Conservation (phyloP, 2,888 invertebrate genomes). For the Argynnis bischoffii region DNA sequence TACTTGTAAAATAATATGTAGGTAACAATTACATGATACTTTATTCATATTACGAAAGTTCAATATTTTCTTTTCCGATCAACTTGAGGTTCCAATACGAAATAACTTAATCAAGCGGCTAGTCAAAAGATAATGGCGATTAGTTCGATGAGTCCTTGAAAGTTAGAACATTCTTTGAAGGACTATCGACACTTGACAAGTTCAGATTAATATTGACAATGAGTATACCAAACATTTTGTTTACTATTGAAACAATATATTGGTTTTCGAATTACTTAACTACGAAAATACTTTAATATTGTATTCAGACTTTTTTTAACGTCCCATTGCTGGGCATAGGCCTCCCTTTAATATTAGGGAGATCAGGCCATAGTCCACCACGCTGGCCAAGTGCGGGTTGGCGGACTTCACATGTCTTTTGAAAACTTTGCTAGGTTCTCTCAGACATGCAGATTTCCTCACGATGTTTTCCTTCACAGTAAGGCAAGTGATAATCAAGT, state of each 20-base stretch:
- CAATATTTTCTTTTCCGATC: conserved; percentile 8
- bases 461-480: too few relatives aligned
- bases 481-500: too few relatives aligned
- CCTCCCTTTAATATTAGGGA: too few relatives aligned
- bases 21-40: background rate
- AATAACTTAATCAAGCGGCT: conserved; percentile 20
- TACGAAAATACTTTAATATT: background rate
- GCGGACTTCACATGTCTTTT: too few relatives aligned
- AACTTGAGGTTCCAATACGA: background rate
- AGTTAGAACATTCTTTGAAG: conserved; percentile 21
- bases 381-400: too few relatives aligned
- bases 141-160: conserved; percentile 23
- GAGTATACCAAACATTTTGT: background rate
- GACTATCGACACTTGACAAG: conserved; percentile 15
- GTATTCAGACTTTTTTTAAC: too few relatives aligned
- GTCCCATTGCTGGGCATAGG: too few relatives aligned
- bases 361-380: too few relatives aligned
- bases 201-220: conserved; percentile 18
- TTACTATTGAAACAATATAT: background rate
- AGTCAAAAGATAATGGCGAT: conserved; percentile 17
- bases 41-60: background rate
- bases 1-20: background rate
- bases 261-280: background rate
- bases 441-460: too few relatives aligned
- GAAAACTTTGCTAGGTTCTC: too few relatives aligned